A percentile compares a stretch with the other conserved stretches of the same genome.
Evolutionary conservation across 2,888 invertebrate species (phyloP).

Genomic region (Trichogramma dendrolimi): DNA sequence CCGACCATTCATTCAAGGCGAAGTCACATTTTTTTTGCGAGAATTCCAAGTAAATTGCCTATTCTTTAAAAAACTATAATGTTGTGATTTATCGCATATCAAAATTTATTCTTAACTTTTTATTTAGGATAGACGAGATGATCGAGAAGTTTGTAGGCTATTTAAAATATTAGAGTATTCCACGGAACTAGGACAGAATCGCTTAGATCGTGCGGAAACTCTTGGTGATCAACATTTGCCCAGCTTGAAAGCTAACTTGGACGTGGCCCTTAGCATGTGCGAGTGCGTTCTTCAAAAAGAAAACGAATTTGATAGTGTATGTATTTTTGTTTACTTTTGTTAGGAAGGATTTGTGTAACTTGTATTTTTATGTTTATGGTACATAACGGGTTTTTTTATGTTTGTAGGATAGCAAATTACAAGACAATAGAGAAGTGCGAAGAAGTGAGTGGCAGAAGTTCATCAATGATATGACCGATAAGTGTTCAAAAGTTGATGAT

Average conservation of each 20-base stretch:
- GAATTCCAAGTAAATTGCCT: conserved; percentile 73
- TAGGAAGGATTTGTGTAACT: not conserved
- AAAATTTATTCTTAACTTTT: not conserved
- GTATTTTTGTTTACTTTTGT: conserved; percentile 19
- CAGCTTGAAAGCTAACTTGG: conserved; percentile 62
- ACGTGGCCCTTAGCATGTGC: conserved; percentile 63
- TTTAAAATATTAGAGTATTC: conserved; percentile 73
- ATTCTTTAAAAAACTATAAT: not conserved
- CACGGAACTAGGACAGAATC: conserved; percentile 72
- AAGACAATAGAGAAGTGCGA: conserved; percentile 55
- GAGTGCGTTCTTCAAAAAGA: conserved; percentile 62
- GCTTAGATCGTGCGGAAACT: conserved; percentile 66
- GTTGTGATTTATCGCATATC: not conserved
- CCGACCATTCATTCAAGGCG: conserved; percentile 78
- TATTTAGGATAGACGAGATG: conserved; percentile 68
- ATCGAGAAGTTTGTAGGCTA: conserved; percentile 74
- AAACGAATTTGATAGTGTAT: conserved; percentile 58
- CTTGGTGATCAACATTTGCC: conserved; percentile 61
- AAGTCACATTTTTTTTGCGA: conserved; percentile 75
- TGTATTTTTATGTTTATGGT: conserved; percentile 8
- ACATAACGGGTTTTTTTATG: conserved; percentile 11
- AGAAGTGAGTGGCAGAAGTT: conserved; percentile 69
- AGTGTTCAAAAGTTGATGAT: conserved; percentile 71
- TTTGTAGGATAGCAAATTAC: conserved; percentile 53
- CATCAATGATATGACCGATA: conserved; percentile 73